Evolutionary conservation across 1,140 invertebrate genomes (phyloP).

Genomic region (Venustaconcha ellipsiformis): DNA sequence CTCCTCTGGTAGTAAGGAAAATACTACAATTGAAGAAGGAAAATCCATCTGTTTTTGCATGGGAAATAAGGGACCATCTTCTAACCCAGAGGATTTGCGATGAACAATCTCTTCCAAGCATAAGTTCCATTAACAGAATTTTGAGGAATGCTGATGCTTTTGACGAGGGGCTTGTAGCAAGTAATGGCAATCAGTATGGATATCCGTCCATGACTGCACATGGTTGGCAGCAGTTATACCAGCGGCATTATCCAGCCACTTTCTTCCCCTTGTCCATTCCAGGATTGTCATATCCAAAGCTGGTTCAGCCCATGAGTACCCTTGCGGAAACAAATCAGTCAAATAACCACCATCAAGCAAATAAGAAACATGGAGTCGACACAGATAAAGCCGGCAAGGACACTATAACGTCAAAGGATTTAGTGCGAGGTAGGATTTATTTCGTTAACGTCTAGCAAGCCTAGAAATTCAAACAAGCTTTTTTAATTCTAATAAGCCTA

Average conservation of each 20-base stretch:
- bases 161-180: conserved; percentile 28
- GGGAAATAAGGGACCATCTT: conserved; percentile 98
- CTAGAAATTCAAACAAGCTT: too few relatives aligned
- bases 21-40: conserved; percentile 98
- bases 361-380: too few relatives aligned
- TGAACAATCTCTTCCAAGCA: conserved; percentile 98
- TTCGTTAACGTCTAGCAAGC: too few relatives aligned
- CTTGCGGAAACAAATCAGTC: conserved; percentile 7
- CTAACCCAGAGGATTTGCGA: conserved; percentile 97
- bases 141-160: conserved; percentile 76
- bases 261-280: conserved; percentile 39
- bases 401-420: too few relatives aligned
- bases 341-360: too few relatives aligned
- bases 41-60: conserved; percentile 99
- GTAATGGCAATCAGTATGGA: conserved; percentile 10
- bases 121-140: conserved; percentile 97
- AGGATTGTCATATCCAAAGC: conserved; percentile 45
- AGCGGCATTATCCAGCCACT: conserved; percentile 13
- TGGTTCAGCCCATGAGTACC: conserved; percentile 39
- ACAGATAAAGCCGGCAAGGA: too few relatives aligned
- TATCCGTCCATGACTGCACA: conserved; percentile 21
- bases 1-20: conserved; percentile 96
- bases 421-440: too few relatives aligned
- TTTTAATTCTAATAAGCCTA: too few relatives aligned
- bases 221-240: conserved; percentile 13